These are phyloP conservation scores for Trichonephila inaurata DNA, from an alignment of 1,140 invertebrate species.

Conservation along the genomic window DNA sequence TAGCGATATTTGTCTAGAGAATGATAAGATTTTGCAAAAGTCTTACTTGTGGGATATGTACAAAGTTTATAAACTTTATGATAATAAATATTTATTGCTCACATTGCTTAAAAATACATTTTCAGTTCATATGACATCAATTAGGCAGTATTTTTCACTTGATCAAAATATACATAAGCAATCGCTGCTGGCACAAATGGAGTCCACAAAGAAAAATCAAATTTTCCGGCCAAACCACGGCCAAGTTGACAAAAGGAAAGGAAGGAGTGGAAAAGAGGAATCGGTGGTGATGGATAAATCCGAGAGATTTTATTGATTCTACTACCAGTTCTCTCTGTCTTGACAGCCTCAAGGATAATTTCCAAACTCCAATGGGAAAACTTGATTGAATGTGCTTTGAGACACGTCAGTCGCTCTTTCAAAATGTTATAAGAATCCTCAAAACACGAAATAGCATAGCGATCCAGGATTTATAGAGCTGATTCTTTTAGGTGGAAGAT, in stretches of 20 bases:
- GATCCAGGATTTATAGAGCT: background rate
- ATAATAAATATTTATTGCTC: too few relatives aligned
- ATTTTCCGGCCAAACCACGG: background rate
- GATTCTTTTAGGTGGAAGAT: background rate
- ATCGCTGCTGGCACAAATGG: background rate
- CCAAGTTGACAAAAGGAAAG: background rate
- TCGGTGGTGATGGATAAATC: background rate
- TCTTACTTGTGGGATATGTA: too few relatives aligned
- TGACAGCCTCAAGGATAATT: background rate
- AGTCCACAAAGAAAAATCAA: too few relatives aligned
- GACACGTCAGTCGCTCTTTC: background rate
- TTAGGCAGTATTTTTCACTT: background rate
- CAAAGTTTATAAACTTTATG: too few relatives aligned
- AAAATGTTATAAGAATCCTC: background rate
- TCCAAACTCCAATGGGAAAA: background rate
- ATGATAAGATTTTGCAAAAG: too few relatives aligned
- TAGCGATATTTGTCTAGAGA: too few relatives aligned
- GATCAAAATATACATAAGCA: background rate
- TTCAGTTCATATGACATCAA: background rate
- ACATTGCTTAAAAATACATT: too few relatives aligned
- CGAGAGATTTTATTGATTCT: conserved; percentile 2
- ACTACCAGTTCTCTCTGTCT: background rate
- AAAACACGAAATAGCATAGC: background rate
- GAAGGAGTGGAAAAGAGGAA: background rate
- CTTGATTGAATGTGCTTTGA: conserved; percentile 2